Evolutionary conservation across 2,113 vertebrate species (phyloP).

Genomic region (Vombatus ursinus): DNA sequence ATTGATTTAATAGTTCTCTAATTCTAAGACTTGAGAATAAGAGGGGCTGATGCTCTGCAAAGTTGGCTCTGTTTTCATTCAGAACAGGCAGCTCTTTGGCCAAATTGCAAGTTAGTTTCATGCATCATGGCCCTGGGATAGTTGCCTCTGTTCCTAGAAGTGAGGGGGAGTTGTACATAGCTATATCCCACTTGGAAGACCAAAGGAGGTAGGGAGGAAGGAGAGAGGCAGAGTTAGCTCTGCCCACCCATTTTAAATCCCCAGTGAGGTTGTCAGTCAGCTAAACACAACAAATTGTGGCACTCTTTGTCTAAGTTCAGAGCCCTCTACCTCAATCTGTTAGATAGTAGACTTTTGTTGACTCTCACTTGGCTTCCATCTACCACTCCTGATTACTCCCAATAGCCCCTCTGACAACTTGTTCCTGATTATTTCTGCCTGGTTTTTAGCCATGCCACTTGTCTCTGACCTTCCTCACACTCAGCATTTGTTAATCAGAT

Average conservation of each 20-base stretch:
- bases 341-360: background rate
- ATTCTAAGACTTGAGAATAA: conserved; percentile 14
- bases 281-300: background rate
- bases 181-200: background rate
- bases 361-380: background rate
- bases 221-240: background rate
- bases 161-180: background rate
- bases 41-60: background rate
- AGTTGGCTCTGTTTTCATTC: background rate
- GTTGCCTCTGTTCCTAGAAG: background rate
- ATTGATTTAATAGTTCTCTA: background rate
- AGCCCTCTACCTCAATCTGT: background rate
- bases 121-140: background rate
- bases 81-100: background rate
- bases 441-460: background rate
- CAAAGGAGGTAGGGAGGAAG: background rate
- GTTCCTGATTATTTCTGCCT: background rate
- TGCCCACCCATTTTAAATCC: background rate
- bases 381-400: background rate
- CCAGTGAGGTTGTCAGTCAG: background rate
- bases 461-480: background rate
- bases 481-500: background rate
- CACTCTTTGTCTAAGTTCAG: background rate
- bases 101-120: background rate
- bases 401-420: background rate